These are phyloP conservation scores for Proteles cristata DNA, from an alignment of 2,113 vertebrate genomes.

Conservation along the genomic window DNA sequence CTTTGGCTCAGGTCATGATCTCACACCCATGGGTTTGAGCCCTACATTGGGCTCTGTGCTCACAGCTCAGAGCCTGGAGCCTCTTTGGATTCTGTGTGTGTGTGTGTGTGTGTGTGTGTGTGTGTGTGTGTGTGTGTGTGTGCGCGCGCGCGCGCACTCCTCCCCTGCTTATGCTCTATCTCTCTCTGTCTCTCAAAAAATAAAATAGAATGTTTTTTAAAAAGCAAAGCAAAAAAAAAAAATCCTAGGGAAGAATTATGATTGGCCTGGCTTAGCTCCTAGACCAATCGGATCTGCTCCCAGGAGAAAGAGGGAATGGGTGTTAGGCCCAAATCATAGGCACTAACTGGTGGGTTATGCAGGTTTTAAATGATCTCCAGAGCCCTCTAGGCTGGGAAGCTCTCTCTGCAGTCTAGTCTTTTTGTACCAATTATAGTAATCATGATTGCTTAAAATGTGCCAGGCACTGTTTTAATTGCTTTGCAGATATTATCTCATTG, in stretches of 20 bases:
- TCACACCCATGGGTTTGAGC: no score
- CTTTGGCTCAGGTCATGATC: no score
- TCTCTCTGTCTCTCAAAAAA: no score
- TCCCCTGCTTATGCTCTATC: no score
- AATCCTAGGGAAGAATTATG: constrained; percentile 29
- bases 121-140: no score
- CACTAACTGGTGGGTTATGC: background rate
- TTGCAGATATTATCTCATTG: background rate
- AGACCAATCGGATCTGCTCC: background rate
- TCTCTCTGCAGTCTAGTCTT: background rate
- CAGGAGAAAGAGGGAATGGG: background rate
- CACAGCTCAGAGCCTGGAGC: no score
- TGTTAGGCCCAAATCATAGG: background rate
- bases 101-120: no score
- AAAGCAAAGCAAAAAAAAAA: background rate
- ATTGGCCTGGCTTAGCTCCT: background rate
- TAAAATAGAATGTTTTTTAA: no score
- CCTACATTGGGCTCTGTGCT: no score
- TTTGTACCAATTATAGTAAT: background rate
- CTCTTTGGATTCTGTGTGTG: no score
- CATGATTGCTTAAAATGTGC: background rate
- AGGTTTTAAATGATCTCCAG: background rate
- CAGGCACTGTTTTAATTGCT: background rate
- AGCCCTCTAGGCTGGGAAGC: background rate
- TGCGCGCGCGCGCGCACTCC: no score